Base-by-base conservation (phyloP, 1,140 invertebrate genomes). In the Galleria mellonella region DNA sequence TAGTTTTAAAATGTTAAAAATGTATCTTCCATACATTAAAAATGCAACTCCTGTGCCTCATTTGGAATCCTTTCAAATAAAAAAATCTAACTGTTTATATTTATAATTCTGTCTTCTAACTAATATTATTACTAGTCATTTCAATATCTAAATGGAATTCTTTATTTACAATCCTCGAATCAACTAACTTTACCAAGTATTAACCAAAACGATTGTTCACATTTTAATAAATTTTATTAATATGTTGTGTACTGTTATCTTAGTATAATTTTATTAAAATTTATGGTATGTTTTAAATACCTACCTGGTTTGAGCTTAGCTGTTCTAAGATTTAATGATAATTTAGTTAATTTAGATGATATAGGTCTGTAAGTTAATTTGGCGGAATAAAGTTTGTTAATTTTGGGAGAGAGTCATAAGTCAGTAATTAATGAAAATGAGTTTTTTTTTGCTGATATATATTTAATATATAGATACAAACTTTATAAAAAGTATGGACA, bases 151-250 rank as follows among this genome's bases (percentile, higher is more conserved):
- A 51, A 51, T 43, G 10, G 8, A 47, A 29, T 48, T 55, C 43
- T 49, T 45, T 41, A 52, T 51, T 49, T 49, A 56, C 39, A 55
- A 43, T 51, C 50, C 37, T 53, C 51, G 51, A 56, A 15, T 30
- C 37, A 48, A 55, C 54, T 67, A 51, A 67, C 43, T 62, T 68
- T 77, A 73, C 77, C 77, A 82, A 83, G 62, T 74, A 76, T 75
- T 78, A 82, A 79, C 79, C 77, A 83, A 83, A 79, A 67, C 51
- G 43, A 72, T 83, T 79, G 75, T 82, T 83, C 68, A 69, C 62
- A 62, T 69, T 60, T 73, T 76, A 76, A 74, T 55, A 82, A 82
- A 82, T 79, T 83, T 82, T 83, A 83, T 83, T 64, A 71, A 70
- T 72, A 73, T 63, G 79, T 83, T 79, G 70, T 82, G 62, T 67